phyloP scores from a whole-genome alignment of 1,140 invertebrate genomes.

The Lepidurus arcticus region DNA sequence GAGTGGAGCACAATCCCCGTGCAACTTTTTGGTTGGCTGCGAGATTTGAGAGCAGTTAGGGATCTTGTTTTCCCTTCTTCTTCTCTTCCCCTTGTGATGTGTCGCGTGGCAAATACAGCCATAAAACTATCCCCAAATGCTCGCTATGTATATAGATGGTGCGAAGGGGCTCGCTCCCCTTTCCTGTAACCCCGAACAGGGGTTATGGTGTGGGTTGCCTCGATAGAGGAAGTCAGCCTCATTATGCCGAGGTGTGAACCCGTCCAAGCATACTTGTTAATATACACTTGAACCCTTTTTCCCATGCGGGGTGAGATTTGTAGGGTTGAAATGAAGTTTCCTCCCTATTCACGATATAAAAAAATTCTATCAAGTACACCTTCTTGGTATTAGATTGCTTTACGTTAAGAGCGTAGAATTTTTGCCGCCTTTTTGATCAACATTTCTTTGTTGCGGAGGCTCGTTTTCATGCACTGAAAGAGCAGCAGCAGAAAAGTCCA shows the following conservation, averaged over 20 bases:
- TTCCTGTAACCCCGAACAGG: background rate
- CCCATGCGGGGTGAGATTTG: background rate
- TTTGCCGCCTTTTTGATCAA: too few species aligned
- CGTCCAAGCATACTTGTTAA: conserved; percentile 24
- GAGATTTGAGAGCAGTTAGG: conserved; percentile 22
- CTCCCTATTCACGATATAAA: too few species aligned
- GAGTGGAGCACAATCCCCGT: conserved; percentile 17
- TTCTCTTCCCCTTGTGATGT: background rate
- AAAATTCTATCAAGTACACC: too few species aligned
- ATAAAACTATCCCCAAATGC: background rate
- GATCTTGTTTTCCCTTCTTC: conserved; percentile 17
- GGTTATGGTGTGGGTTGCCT: background rate
- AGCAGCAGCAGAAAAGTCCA: background rate
- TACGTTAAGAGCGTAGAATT: too few species aligned
- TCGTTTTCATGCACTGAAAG: background rate
- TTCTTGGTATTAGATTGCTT: too few species aligned
- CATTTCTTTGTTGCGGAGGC: too few species aligned
- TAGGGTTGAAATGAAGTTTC: background rate
- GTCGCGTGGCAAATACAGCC: background rate
- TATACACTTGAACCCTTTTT: conserved; percentile 17
- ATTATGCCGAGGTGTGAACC: conserved; percentile 22
- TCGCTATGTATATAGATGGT: background rate
- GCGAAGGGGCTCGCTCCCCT: conserved; percentile 12
- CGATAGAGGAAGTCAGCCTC: conserved; percentile 8
- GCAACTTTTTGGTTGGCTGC: conserved; percentile 10